Base-by-base conservation (phyloP, 2,888 invertebrate genomes). In the Trissolcus japonicus region DNA sequence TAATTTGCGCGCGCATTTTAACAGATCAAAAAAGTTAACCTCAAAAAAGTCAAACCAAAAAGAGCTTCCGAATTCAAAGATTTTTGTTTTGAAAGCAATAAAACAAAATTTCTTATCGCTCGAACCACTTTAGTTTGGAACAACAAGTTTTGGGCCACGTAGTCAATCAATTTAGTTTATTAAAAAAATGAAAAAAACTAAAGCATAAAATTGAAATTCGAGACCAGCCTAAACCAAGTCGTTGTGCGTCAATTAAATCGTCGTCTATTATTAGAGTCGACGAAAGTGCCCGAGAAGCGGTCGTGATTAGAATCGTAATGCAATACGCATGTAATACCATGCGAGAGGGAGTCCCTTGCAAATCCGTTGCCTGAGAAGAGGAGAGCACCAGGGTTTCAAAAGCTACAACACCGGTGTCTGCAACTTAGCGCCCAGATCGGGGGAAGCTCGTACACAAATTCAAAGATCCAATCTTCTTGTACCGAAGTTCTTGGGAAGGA, bases 221-320 rank as follows among this genome's bases (percentile, higher is more conserved):
- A 25, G 25, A n/a, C 29, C 16, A 16, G 13, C 16, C 17, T 17
- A 19, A 14, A 51, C 6, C 51, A 13, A 51, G 60, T 67, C 56
- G 55, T 65, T 35, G 35, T 35, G 35, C 55, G 69, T 55, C 65
- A 76, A 76, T 69, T 69, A 62, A 68, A 68, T 16, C 63, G 68
- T 54, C 53, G 63, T 63, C 41, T 63, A 68, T 59, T 68, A 68
- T 68, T 54, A 13, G 41, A 66, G 25, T 11, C 4, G 40, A 63
- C 51, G 35, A 67, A 74, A 63, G 53, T 61, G 53, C 63, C 56
- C 25, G 54, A 59, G 63, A 68, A 75, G 59, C 59, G 54, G 25
- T 67, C 72, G 83, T 84, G 86, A 87, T 88, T 86, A 86, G 86
- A 86, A 87, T 86, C 86, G 87, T 87, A 87, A 88, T 87, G 86